Evolutionary conservation across 2,113 vertebrate genomes (phyloP), one percentile per base, ranked within the genome.

Genomic region (Macheiramphus alcinus): DNA sequence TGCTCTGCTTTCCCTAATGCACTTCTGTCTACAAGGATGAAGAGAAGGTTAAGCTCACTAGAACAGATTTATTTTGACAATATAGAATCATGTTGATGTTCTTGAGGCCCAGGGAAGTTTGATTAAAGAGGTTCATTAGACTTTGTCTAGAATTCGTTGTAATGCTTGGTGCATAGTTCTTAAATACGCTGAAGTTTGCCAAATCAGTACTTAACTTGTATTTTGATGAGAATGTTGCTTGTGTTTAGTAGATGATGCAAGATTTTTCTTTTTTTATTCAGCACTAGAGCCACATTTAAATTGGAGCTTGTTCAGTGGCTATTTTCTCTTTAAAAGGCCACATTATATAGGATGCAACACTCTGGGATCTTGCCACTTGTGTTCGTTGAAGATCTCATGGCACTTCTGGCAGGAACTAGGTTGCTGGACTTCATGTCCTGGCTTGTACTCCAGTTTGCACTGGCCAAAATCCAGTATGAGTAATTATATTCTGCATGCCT

Each of bases 401-500:
- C 67, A 80, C 84, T 94, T 96, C 91, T 97, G 97, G 94, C 96
- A 93, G 91, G 53, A 88, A 7, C 55, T 58, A 50, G 84, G 93
- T 96, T 79, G 84, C 91, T 95, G 95, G 89, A 95, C 96, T 85
- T 96, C 62, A 48, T 67, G 84, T 76, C 85, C 96, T 97, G 97
- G 97, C 96, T 95, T 36, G 6, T 62, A 40, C 66, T 94, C 76
- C 83, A 42, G 61, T 89, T 91, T 89, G 91, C 88, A 47, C 95
- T 97, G 97, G 97, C 86, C 94, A 86, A 66, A 91, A 76, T 96
- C 94, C 96, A 97, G 86, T 93, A 1, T 13, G 66, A 76, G 38
- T 93, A 92, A 96, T 97, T 96, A 91, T 74, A 73, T 97, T 83
- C 81, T 96, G 84, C 65, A 93, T 80, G 89, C 95, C 80, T 95